Conservation (phyloP, 2,113 vertebrate genomes). For the Chloropsis cyanopogon region DNA sequence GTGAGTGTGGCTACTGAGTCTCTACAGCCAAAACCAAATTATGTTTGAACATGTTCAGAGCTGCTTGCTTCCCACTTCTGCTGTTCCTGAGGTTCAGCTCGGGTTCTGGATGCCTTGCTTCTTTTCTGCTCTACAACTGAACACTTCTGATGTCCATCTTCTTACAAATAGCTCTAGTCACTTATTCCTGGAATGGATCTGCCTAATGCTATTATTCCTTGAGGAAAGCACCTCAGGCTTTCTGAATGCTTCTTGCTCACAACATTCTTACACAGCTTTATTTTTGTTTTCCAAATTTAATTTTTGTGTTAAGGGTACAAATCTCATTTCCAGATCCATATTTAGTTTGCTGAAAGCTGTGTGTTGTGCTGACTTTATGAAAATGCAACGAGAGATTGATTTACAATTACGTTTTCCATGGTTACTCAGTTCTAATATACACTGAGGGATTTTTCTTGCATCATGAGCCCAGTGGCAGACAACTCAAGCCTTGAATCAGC, state of each 20-base stretch:
- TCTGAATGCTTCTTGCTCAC: not conserved
- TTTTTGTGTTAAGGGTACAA: not conserved
- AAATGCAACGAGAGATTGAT: not conserved
- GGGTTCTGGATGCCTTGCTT: not conserved
- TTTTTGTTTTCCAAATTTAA: not conserved
- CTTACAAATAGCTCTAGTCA: not conserved
- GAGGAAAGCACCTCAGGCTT: not conserved
- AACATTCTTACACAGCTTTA: not conserved
- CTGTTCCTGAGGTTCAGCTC: not conserved
- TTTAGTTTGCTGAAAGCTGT: not conserved
- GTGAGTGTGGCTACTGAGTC: not conserved
- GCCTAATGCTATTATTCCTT: not conserved
- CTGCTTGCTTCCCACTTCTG: not conserved
- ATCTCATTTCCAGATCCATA: not conserved
- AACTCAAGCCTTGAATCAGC: not conserved
- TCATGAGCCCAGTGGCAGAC: not conserved
- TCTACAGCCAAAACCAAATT: not conserved
- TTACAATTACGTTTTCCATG: not conserved
- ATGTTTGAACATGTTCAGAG: not conserved
- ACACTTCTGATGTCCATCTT: accelerated
- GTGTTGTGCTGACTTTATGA: not conserved
- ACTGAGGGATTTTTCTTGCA: not conserved
- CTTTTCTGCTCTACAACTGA: not conserved
- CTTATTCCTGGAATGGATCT: not conserved
- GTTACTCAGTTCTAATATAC: not conserved